Evolutionary conservation across 64 coral and sea anemone genomes (phyloP).

Genomic region (Pocillopora verrucosa): DNA sequence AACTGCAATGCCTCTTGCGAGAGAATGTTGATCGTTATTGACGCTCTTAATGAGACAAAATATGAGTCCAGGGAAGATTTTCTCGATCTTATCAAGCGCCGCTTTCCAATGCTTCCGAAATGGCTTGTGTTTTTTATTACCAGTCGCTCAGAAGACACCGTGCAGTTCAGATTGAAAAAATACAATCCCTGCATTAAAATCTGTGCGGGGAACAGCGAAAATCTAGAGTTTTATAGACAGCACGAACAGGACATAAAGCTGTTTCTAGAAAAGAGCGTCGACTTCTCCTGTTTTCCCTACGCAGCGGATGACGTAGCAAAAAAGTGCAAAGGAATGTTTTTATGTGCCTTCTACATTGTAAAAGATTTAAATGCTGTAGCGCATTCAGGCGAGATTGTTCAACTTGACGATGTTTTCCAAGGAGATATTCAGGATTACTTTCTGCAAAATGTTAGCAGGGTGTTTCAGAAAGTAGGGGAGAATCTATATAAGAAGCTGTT

Average conservation of each 20-base stretch:
- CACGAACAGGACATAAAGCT: background rate
- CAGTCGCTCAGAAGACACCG: slow-evolving; percentile 39
- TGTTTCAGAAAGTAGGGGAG: slow-evolving; percentile 2
- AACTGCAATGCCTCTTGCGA: background rate
- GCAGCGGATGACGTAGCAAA: background rate
- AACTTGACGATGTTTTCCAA: background rate
- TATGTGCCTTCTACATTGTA: slow-evolving; percentile 7
- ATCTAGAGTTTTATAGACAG: background rate
- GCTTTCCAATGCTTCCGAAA: slow-evolving; percentile 27
- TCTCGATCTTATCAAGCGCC: slow-evolving; percentile 22
- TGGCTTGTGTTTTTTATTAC: slow-evolving; percentile 58
- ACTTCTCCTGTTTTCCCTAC: background rate
- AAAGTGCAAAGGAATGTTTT: slow-evolving; percentile 36
- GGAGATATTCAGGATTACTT: slow-evolving; percentile 37
- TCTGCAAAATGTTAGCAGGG: slow-evolving; percentile 40
- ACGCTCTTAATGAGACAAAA: slow-evolving; percentile 41
- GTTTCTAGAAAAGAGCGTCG: background rate
- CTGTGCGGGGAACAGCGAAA: background rate
- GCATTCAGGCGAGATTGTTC: background rate
- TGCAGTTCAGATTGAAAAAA: background rate
- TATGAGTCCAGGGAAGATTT: slow-evolving; percentile 45
- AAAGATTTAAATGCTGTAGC: background rate
- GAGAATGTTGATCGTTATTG: slow-evolving; percentile 35
- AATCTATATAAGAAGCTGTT: slow-evolving; percentile 40
- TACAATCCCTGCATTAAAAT: background rate